Base-by-base conservation (phyloP, 1,140 invertebrate species). In the Sarcophaga bullata region DNA sequence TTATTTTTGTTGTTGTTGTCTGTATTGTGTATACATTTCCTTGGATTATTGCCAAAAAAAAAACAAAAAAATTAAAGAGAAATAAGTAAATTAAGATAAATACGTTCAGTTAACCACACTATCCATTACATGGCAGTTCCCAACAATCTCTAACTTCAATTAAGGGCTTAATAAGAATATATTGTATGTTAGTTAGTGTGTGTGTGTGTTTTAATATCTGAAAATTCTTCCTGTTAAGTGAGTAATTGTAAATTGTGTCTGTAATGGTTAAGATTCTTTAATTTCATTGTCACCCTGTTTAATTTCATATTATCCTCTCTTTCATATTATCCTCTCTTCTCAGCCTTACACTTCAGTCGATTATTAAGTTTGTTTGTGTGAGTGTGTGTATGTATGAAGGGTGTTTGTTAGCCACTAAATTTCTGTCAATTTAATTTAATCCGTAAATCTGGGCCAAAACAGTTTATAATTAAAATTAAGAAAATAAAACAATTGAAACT, bases 81-180 rank as follows among this genome's bases (percentile, higher is more conserved):
- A 37, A 37, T 4, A 37, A 68, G n/a, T 68, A 68, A 68, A 68
- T 68, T 68, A 68, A 68, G 62, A 68, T 68, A 68, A 68, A 68
- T 68, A 68, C n/a, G 62, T 68, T 68, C 19, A 68, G 62, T 68
- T 68, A 68, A 68, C 62, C 62, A 68, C 62, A 68, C 62, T 68
- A 19, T 68, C 62, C 62, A 68, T 25, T 68, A 68, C 19, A 19
- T 17, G 2, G 6, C 25, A 37, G 25, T 37, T 37, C 25, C 25
- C 25, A 37, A 37, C 25, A 37, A 37, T 37, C 25, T 37, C 25
- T 37, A 37, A 37, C 25, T 37, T 37, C 25, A 37, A 37, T 37
- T 37, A 37, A 37, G 25, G 25, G 25, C 4, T 37, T 37, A 37
- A 37, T 37, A 37, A 4, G 25, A 37, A 37, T 37, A 37, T 37